A percentile compares a stretch with the other conserved stretches of the same genome.
Conservation (phyloP, 2,113 vertebrate genomes). For the Triplophysa siluroides region DNA sequence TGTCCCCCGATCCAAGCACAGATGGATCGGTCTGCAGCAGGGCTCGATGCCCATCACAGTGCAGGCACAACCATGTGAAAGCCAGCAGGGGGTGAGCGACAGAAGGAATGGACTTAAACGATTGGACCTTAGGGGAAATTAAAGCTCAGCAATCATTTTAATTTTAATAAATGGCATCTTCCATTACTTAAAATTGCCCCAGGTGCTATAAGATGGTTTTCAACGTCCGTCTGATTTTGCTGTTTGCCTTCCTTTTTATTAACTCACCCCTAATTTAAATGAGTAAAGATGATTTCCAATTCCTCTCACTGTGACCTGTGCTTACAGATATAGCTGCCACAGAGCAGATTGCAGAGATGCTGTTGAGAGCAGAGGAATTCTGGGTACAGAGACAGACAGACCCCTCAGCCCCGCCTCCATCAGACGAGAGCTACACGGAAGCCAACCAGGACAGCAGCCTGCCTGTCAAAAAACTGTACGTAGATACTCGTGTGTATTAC, state of each 20-base stretch:
- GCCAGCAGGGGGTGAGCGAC: constrained; percentile 7
- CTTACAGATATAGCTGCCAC: constrained; percentile 83
- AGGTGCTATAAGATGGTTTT: no score
- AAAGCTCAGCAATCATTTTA: no score
- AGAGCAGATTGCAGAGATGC: constrained; percentile 81
- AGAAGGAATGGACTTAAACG: constrained; percentile 3
- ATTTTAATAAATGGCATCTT: constrained; percentile 14
- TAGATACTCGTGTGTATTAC: constrained; percentile 4
- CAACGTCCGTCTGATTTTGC: no score
- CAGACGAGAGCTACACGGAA: constrained; percentile 82
- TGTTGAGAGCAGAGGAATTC: constrained; percentile 82
- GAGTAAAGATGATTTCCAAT: background rate
- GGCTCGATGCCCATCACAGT: constrained; percentile 52
- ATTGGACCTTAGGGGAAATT: background rate
- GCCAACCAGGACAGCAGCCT: constrained; percentile 74
- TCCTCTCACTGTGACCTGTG: background rate
- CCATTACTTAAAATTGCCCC: background rate
- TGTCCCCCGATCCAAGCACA: constrained; percentile 50
- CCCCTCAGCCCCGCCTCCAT: constrained; percentile 65
- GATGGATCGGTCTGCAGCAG: constrained; percentile 58
- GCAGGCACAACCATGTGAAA: constrained; percentile 22
- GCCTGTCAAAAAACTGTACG: constrained; percentile 85
- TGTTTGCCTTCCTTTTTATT: no score
- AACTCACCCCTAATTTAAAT: no score
- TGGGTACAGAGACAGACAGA: constrained; percentile 81